Percentiles rank a stretch among this genome's conserved stretches.
phyloP scores from a whole-genome alignment of 1,140 invertebrate genomes.

The Stratiolaelaps scimitus region DNA sequence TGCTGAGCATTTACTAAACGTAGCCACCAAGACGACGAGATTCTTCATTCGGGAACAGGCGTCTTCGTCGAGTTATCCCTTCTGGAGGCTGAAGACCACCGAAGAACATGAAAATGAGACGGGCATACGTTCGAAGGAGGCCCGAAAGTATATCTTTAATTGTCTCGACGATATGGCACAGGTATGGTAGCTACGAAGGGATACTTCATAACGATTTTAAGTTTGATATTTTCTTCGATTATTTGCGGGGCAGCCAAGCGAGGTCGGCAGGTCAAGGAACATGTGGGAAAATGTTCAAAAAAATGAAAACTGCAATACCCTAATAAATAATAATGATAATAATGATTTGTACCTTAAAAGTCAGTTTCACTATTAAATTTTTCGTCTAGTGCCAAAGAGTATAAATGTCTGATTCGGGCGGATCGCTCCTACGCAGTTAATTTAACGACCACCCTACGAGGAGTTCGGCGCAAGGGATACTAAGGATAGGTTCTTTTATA shows the following conservation, averaged over 20 bases:
- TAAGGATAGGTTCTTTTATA: too few relatives aligned
- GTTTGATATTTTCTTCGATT: constrained; percentile 13
- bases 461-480: neutral
- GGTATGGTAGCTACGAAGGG: constrained; percentile 36
- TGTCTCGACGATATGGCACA: constrained; percentile 96
- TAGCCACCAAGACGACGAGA: constrained; percentile 92
- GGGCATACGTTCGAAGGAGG: constrained; percentile 96
- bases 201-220: too few relatives aligned
- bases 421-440: constrained; percentile 8
- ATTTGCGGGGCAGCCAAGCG: too few relatives aligned
- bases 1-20: constrained; percentile 96
- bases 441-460: neutral
- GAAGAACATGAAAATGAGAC: constrained; percentile 97
- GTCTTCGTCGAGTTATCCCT: constrained; percentile 68
- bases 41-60: constrained; percentile 97
- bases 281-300: too few relatives aligned
- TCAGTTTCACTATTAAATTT: neutral
- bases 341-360: too few relatives aligned
- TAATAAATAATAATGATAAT: too few relatives aligned
- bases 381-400: too few relatives aligned
- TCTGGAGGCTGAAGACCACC: constrained; percentile 90
- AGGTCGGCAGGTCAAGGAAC: neutral
- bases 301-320: neutral
- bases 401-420: neutral
- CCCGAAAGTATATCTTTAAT: constrained; percentile 98